Evolutionary conservation across 1,140 invertebrate genomes (phyloP), one percentile per base, ranked within the genome.

Genomic region (Argopecten irradians): DNA sequence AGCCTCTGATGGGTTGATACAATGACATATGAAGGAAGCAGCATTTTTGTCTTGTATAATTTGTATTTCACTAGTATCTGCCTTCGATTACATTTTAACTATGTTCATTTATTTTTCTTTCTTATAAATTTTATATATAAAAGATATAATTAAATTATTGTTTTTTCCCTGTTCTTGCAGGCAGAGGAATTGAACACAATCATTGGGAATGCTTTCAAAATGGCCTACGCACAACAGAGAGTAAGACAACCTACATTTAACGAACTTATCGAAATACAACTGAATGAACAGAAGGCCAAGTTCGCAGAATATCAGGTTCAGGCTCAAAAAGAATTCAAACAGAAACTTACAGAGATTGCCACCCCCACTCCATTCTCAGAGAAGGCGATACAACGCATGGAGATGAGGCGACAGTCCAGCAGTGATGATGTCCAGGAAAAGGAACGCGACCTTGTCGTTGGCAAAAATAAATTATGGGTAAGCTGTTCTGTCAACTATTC

Each of bases 131-230:
- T n/a, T n/a, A n/a, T n/a, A n/a, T n/a, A n/a, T n/a, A 39, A 39
- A 39, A 39, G 13, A 39, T 39, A 39, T 5, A 39, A 39, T 39
- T 39, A 39, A 39, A 8, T 39, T 39, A 39, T 39, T 71, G n/a
- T 82, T 35, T 82, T 35, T 16, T 82, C 39, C 41, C 19, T 43
- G 33, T 34, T 82, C 34, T 91, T 96, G 2, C 96, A 98, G 98
- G 97, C 98, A 91, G 97, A 98, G 95, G 97, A 98, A 96, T 95
- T 98, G 93, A 98, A 98, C 96, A 96, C 97, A 89, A 97, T 98
- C 92, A 97, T 98, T 91, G 98, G 98, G 95, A 97, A 98, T 97
- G 98, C 98, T 93, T 98, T 98, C 96, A 97, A 98, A 95, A 98
- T 98, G 97, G 98, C 98, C 92, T 98, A 98, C 96, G 97, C 97